These are phyloP conservation scores for Drosophila kanapiae DNA, from an alignment of 1,140 invertebrate genomes.

Conservation along the genomic window DNA sequence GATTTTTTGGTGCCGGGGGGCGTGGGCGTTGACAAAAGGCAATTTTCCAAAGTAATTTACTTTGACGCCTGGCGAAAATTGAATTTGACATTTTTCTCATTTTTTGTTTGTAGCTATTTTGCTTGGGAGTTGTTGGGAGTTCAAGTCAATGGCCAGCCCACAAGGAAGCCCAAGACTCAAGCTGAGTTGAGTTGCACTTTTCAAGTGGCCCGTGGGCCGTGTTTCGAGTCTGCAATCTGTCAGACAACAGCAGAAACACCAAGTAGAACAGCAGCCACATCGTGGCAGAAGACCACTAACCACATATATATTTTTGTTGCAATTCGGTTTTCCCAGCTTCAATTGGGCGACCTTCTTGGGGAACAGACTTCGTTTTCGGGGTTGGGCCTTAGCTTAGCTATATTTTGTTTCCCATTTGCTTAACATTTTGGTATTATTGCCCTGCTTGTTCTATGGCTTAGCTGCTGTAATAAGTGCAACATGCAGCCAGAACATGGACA, in stretches of 20 bases:
- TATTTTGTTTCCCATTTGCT: slow-evolving; percentile 1
- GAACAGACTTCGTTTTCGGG: slow-evolving; percentile 32
- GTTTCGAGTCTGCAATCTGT: slow-evolving; percentile 39
- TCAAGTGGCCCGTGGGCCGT: slow-evolving; percentile 46
- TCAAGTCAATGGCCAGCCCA: slow-evolving; percentile 52
- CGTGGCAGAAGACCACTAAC: slow-evolving; percentile 60
- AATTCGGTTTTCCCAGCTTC: slow-evolving; percentile 51
- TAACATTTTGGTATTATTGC: slow-evolving; percentile 52
- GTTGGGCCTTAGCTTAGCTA: slow-evolving; percentile 42
- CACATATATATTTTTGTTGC: slow-evolving; percentile 3
- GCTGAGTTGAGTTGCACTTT: slow-evolving; percentile 37
- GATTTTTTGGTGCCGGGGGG: neutral
- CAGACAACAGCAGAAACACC: slow-evolving; percentile 27
- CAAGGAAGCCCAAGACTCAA: slow-evolving; percentile 55
- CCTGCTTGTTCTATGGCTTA: slow-evolving; percentile 12
- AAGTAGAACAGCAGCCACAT: slow-evolving; percentile 41
- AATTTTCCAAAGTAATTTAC: slow-evolving; percentile 77
- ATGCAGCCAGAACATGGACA: slow-evolving; percentile 61
- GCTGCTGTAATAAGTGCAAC: slow-evolving; percentile 58
- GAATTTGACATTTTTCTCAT: slow-evolving; percentile 72
- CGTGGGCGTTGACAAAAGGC: slow-evolving; percentile 66
- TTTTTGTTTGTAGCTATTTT: slow-evolving; percentile 15
- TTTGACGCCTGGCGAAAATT: slow-evolving; percentile 67
- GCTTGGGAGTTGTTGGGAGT: neutral
- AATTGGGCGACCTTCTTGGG: slow-evolving; percentile 64